Base-by-base conservation (phyloP, 2,888 invertebrate species). In the Leptinotarsa haldemani region DNA sequence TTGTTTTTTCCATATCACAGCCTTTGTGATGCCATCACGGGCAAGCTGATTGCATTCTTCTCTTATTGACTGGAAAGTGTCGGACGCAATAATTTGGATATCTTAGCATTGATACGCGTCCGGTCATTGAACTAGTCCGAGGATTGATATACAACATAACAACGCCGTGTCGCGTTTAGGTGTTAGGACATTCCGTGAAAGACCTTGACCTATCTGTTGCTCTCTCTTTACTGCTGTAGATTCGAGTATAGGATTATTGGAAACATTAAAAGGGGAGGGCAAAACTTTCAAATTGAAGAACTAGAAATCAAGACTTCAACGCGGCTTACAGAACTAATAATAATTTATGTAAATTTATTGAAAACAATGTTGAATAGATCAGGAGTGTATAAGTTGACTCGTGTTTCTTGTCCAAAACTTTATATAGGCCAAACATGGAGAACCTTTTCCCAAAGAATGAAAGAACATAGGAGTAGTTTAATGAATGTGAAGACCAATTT, bases 1-100 rank as follows among this genome's bases (percentile, higher is more conserved):
- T 74, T 75, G 73, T 74, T 69, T 70, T 71, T 61, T 56, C 16
- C 30, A n/a, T 61, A 61, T 61, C 61, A 40, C 61, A n/a, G 61
- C 61, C 61, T 61, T 61, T 61, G 61, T 61, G 61, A 61, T 61
- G 61, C 30, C 61, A 18, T 61, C 61, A 40, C 61, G 1, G n/a
- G 30, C 30, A 61, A 61, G 61, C 25, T 40, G 15, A 61, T 61
- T 61, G 61, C 61, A 61, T 61, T 61, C 61, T 61, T 40, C 30
- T 25, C 40, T 61, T 61, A 61, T 61, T 61, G 61, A 40, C 61
- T 30, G 30, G 61, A 61, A 61, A 61, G 40, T 61, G 61, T 30
- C 61, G 30, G 12, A n/a, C 40, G 40, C 5, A 61, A 61, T 61
- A 58, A 52, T 69, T 40, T 15, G 58, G 61, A 61, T 61, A 40